Evolutionary conservation across 2,113 vertebrate genomes (phyloP).

Genomic region (Pseudorasbora parva): DNA sequence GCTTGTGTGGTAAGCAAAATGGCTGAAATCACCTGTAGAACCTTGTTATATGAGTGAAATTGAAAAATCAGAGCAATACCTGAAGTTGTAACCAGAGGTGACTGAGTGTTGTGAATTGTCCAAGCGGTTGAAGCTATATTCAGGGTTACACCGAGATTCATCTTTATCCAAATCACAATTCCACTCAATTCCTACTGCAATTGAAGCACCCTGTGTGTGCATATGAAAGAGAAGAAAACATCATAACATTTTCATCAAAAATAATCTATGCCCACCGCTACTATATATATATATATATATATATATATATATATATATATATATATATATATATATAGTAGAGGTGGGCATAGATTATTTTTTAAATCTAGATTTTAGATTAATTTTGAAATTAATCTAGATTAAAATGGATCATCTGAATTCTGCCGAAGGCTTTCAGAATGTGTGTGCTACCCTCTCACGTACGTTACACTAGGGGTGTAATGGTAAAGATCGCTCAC

Average conservation of each 20-base stretch:
- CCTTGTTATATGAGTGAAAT: neutral
- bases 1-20: neutral
- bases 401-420: no score
- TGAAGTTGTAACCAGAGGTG: conserved; percentile 95
- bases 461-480: no score
- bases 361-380: no score
- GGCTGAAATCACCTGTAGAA: neutral
- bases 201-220: conserved; percentile 85
- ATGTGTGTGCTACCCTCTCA: no score
- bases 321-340: no score
- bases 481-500: no score
- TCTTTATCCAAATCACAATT: conserved; percentile 92
- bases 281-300: no score
- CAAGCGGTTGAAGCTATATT: conserved; percentile 90
- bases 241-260: neutral
- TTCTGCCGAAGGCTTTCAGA: no score
- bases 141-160: conserved; percentile 84
- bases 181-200: conserved; percentile 93
- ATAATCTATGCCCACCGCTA: no score
- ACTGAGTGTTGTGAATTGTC: conserved; percentile 75
- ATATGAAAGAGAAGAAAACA: neutral
- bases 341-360: no score
- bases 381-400: no score
- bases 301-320: no score
- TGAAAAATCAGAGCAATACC: conserved; percentile 70